Conservation (phyloP, 2,113 vertebrate species). For the Alligator sinensis region DNA sequence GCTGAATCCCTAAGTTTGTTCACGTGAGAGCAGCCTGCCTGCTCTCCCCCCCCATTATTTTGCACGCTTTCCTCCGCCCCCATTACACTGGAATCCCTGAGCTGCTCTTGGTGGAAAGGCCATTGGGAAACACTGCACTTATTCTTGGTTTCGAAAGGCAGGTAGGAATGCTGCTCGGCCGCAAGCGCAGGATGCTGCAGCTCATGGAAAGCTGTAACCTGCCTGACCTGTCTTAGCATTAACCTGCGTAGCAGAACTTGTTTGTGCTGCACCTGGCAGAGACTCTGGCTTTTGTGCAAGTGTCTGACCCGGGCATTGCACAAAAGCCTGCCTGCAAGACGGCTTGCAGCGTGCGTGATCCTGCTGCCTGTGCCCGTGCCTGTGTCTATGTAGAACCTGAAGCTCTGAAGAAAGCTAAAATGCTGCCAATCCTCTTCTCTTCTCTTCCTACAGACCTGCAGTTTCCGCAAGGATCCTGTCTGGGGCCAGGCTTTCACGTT, state of each 20-base stretch:
- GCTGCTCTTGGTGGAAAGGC: background rate
- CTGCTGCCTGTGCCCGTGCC: background rate
- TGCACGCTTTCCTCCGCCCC: background rate
- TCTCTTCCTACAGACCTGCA: slow-evolving; percentile 82
- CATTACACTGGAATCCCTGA: background rate
- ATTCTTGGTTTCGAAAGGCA: background rate
- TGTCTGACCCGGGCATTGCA: background rate
- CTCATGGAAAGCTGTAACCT: background rate
- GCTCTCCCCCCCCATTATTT: background rate
- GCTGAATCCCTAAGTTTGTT: background rate
- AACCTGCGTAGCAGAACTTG: background rate
- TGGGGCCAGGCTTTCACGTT: slow-evolving; percentile 95
- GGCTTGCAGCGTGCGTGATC: background rate
- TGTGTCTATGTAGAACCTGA: background rate
- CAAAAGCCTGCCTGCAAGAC: background rate
- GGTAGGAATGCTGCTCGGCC: background rate
- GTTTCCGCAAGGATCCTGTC: slow-evolving; percentile 86
- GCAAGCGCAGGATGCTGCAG: background rate
- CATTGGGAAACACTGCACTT: background rate
- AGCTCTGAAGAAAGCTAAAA: background rate
- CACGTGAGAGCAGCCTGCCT: background rate
- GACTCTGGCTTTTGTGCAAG: background rate
- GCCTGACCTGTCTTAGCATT: slow-evolving; percentile 39
- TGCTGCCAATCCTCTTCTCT: background rate
- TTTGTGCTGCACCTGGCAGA: background rate